Evolutionary conservation across 2,797 vertebrate species (phyloP), one percentile per base, ranked within the genome.

Genomic region (Poecilia gillii): DNA sequence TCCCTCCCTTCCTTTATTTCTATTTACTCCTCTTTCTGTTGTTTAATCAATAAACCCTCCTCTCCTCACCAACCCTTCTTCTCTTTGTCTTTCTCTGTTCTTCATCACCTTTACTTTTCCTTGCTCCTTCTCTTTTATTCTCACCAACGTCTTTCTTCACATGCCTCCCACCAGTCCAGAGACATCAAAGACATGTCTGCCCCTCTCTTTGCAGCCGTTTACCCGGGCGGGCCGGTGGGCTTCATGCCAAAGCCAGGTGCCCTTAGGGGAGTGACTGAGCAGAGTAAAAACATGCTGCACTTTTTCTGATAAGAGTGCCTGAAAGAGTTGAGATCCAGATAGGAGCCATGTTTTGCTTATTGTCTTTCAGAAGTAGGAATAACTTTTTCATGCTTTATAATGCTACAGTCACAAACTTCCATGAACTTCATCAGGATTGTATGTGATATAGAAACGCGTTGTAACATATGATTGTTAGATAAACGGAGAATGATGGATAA

Each of bases 161-260:
- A 74, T 81, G 77, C 80, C 80, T 89, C 89, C 78, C 84, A 78
- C 76, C 72, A 78, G 84, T 78, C 81, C 62, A 53, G 7, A 90
- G 28, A 87, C 88, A 90, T 94, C 93, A 92, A 93, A 94, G 83
- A 43, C 71, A 16, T 20, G 28, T 75, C 75, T 78, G 76, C 75
- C 76, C 78, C 72, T 78, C 80, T 45, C 73, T 74, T 83, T 80
- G 83, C 66, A 80, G 79, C 66, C 73, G 74, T 86, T 87, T 84
- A 80, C 81, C 76, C 81, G 75, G 73, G 49, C 36, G 2, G 80
- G 79, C 78, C 66, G 76, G 71, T 81, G 41, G 78, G 76, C 81
- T 90, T 83, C 73, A 84, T 80, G 79, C 86, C 88, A 89, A 88
- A 88, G 85, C 89, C 91, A 92, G 91, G 89, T 92, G 81, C 66